Percentiles rank a stretch among this genome's conserved stretches.
Evolutionary conservation across 1,140 invertebrate genomes (phyloP).

Genomic region (Hyles euphorbiae): DNA sequence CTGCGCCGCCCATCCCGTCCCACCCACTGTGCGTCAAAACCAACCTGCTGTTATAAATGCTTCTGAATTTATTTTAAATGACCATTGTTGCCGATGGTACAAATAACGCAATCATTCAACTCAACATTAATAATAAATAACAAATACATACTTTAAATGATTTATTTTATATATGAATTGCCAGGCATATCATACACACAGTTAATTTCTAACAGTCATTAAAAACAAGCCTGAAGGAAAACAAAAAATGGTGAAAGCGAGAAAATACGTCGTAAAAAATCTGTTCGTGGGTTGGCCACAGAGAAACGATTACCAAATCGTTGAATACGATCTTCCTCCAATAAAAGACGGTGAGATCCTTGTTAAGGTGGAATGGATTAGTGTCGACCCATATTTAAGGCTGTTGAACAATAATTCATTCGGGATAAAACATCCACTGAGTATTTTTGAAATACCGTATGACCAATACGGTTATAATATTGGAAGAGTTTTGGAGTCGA

Average conservation of each 20-base stretch:
- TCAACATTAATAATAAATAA: too few species aligned
- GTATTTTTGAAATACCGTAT: constrained; percentile 26
- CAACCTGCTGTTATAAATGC: too few species aligned
- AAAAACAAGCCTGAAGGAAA: background rate
- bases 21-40: too few species aligned
- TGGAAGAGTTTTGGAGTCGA: constrained; percentile 34
- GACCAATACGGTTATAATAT: constrained; percentile 52
- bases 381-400: constrained; percentile 56
- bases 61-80: too few species aligned
- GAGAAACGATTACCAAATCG: constrained; percentile 41
- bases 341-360: constrained; percentile 50
- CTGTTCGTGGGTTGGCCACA: constrained; percentile 48
- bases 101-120: too few species aligned
- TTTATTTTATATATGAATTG: too few species aligned
- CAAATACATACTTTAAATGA: too few species aligned
- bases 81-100: too few species aligned
- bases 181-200: background rate
- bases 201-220: background rate
- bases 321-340: constrained; percentile 39
- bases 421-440: too few species aligned
- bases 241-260: constrained; percentile 24
- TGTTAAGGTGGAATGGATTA: constrained; percentile 57
- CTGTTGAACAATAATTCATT: constrained; percentile 12
- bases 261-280: constrained; percentile 40
- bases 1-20: too few species aligned